Conservation (phyloP, 2,113 vertebrate genomes). For the Calypte anna region DNA sequence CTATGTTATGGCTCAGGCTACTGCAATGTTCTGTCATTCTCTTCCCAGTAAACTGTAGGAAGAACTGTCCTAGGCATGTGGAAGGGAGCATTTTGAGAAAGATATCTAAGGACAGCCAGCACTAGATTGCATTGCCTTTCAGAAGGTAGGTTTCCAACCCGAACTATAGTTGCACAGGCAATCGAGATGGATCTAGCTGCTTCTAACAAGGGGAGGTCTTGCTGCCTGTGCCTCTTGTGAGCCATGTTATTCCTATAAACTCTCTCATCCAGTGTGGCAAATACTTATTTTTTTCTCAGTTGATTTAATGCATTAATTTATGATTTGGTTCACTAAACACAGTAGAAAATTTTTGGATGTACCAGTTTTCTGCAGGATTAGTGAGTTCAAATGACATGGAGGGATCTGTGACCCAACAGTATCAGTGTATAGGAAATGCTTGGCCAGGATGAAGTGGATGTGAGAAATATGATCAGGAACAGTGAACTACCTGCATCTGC, state of each 20-base stretch:
- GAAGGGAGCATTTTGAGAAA: neutral
- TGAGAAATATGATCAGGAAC: neutral
- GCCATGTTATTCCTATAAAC: neutral
- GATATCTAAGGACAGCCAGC: neutral
- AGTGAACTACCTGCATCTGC: neutral
- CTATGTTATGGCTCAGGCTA: fast-evolving
- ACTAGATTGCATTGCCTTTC: neutral
- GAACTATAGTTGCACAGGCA: neutral
- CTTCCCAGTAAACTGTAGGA: neutral
- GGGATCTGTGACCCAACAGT: neutral
- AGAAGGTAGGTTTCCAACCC: neutral
- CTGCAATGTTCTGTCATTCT: neutral
- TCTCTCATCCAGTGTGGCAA: neutral
- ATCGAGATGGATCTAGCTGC: neutral
- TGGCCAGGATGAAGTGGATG: neutral
- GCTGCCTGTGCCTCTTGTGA: neutral
- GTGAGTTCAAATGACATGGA: neutral
- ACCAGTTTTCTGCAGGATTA: neutral
- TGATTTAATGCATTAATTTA: neutral
- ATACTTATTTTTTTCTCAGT: neutral
- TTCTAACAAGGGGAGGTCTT: neutral
- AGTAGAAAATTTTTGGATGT: neutral
- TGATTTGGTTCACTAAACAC: neutral
- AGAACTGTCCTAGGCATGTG: neutral
- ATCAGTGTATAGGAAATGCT: neutral